A percentile compares a stretch with the other conserved stretches of the same genome.
phyloP scores from a whole-genome alignment of 1,140 invertebrate species.

The Bombus ignitus region DNA sequence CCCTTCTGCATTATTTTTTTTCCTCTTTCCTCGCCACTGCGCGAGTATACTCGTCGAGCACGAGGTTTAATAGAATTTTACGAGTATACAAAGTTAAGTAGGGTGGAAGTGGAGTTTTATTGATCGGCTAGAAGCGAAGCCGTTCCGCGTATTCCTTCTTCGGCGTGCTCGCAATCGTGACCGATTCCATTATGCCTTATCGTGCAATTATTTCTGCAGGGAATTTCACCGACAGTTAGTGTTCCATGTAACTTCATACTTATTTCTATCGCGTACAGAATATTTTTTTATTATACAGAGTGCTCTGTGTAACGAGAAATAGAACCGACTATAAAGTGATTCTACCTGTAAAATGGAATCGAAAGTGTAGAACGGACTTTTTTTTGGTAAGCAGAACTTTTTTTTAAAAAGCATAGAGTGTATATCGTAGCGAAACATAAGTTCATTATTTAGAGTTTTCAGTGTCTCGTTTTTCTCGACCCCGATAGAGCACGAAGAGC shows the following conservation, averaged over 20 bases:
- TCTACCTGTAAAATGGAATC: too few species aligned
- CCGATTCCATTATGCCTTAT: conserved; percentile 3
- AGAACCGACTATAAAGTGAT: too few species aligned
- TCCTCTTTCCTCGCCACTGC: neutral
- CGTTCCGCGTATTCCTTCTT: neutral
- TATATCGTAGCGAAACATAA: neutral
- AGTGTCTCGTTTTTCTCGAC: neutral
- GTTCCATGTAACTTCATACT: neutral
- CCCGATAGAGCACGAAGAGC: neutral
- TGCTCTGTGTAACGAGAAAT: too few species aligned
- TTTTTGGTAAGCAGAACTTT: too few species aligned
- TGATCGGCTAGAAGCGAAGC: neutral
- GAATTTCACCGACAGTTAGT: neutral
- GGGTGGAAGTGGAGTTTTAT: conserved; percentile 49
- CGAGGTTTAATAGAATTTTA: conserved; percentile 53
- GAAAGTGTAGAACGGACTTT: too few species aligned
- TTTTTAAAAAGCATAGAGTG: neutral
- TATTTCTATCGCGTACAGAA: neutral
- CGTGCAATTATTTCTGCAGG: conserved; percentile 1
- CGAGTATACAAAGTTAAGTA: conserved; percentile 55
- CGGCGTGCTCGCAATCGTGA: neutral
- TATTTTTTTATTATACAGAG: neutral
- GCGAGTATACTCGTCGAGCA: conserved; percentile 15
- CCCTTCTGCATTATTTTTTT: too few species aligned
- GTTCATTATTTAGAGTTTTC: neutral